Conservation (phyloP, 1,140 invertebrate genomes). For the Bombyx mandarina region DNA sequence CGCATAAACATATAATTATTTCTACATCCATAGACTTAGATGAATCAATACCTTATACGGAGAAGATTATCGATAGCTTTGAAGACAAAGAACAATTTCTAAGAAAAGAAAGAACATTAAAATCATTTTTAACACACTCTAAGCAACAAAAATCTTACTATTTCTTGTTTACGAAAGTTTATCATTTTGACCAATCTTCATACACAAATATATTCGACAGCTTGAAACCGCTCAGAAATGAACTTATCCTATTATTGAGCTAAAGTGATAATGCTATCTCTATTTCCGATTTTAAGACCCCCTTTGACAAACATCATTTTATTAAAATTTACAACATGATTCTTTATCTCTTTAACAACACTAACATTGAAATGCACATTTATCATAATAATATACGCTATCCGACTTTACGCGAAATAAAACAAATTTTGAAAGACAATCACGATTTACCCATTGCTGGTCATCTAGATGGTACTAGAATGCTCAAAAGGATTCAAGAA, state of each 20-base stretch:
- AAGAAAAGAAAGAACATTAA: not conserved
- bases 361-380: not conserved
- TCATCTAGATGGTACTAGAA: conserved; percentile 1
- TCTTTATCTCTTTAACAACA: not conserved
- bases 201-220: not conserved
- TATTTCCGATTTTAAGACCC: not conserved
- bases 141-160: not conserved
- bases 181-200: not conserved
- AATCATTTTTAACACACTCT: not conserved
- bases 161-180: not conserved
- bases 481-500: conserved; percentile 2
- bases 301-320: not conserved
- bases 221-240: not conserved
- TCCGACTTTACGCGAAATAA: not conserved
- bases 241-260: not conserved
- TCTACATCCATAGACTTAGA: no score
- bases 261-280: not conserved
- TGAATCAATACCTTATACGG: no score
- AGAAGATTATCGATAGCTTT: no score
- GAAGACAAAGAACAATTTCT: not conserved
- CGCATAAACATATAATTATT: no score
- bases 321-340: not conserved
- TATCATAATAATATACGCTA: not conserved
- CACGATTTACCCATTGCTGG: not conserved
- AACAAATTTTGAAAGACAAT: not conserved